phyloP scores from a whole-genome alignment of 2,113 vertebrate genomes.

The Poecilia latipinna region DNA sequence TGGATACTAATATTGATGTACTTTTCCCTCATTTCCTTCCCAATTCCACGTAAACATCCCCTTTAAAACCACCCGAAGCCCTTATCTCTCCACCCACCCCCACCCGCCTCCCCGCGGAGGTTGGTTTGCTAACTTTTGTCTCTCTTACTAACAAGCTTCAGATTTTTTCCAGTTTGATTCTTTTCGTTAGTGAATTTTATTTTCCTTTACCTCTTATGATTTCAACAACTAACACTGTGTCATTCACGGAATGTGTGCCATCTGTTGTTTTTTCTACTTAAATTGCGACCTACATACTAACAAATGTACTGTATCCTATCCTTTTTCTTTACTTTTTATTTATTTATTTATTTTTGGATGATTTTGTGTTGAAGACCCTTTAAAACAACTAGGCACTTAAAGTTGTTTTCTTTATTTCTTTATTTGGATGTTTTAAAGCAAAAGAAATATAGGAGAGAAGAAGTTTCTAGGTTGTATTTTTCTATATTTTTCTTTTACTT shows the following conservation, averaged over 20 bases:
- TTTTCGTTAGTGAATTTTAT: slow-evolving; percentile 73
- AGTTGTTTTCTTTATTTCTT: slow-evolving; percentile 83
- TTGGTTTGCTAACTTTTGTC: slow-evolving; percentile 85
- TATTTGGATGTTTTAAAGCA: slow-evolving; percentile 74
- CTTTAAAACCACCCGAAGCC: slow-evolving; percentile 42
- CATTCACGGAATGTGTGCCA: slow-evolving; percentile 89
- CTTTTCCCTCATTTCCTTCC: slow-evolving; percentile 72
- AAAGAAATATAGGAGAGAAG: slow-evolving; percentile 4
- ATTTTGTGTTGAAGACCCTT: slow-evolving; percentile 67
- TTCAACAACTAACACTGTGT: slow-evolving; percentile 87
- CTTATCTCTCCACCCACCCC: slow-evolving; percentile 16
- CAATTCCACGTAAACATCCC: slow-evolving; percentile 47
- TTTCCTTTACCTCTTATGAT: slow-evolving; percentile 76
- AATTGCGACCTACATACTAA: slow-evolving; percentile 82
- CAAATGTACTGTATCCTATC: slow-evolving; percentile 77
- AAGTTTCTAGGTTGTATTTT: slow-evolving; percentile 15
- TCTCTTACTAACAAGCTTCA: slow-evolving; percentile 90
- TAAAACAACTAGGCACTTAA: slow-evolving; percentile 43
- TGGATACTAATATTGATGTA: slow-evolving; percentile 76
- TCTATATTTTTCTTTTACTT: slow-evolving; percentile 36
- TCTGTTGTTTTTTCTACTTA: slow-evolving; percentile 81
- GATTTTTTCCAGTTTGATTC: slow-evolving; percentile 76
- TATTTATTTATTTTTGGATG: slow-evolving; percentile 16
- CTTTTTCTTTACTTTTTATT: slow-evolving; percentile 50
- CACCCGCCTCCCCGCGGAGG: slow-evolving; percentile 70